phyloP scores from a whole-genome alignment of 2,888 invertebrate genomes.

The Platynereis dumerilii region DNA sequence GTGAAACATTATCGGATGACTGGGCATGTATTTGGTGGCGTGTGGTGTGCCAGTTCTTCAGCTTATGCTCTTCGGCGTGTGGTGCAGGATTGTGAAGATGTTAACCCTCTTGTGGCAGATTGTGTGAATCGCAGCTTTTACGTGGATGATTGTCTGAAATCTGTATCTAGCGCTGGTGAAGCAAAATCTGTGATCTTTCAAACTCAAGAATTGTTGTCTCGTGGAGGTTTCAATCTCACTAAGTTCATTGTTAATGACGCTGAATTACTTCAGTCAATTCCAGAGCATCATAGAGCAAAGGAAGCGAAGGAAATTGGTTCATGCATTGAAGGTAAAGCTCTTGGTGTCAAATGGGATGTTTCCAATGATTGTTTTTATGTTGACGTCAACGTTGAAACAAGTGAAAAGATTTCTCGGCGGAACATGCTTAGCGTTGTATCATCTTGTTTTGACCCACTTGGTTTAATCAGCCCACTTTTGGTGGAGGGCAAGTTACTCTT shows the following conservation, averaged over 20 bases:
- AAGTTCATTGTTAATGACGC: conserved; percentile 36
- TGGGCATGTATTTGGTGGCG: conserved; percentile 23
- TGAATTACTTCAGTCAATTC: conserved; percentile 34
- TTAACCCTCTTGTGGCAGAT: conserved; percentile 4
- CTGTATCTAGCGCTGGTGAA: conserved; percentile 11
- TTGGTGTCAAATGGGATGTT: conserved; percentile 30
- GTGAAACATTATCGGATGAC: conserved; percentile 21
- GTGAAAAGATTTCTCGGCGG: conserved; percentile 28
- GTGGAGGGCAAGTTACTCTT: conserved; percentile 37
- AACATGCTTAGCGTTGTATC: conserved; percentile 33
- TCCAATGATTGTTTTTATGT: conserved; percentile 20
- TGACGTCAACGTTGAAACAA: no score
- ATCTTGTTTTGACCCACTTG: conserved; percentile 35
- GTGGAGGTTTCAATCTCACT: conserved; percentile 32
- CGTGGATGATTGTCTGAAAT: conserved; percentile 34
- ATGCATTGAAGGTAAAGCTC: conserved; percentile 19
- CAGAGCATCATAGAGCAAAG: conserved; percentile 26
- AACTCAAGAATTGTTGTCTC: conserved; percentile 15
- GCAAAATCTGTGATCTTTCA: conserved; percentile 23
- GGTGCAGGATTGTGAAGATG: background rate
- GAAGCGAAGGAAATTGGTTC: conserved; percentile 26
- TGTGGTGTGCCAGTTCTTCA: conserved; percentile 18
- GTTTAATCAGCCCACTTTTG: conserved; percentile 38
- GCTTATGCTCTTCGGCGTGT: conserved; percentile 19
- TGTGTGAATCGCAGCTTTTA: conserved; percentile 30